These are phyloP conservation scores for Cynoglossus semilaevis DNA, from an alignment of 2,113 vertebrate genomes.

Conservation along the genomic window DNA sequence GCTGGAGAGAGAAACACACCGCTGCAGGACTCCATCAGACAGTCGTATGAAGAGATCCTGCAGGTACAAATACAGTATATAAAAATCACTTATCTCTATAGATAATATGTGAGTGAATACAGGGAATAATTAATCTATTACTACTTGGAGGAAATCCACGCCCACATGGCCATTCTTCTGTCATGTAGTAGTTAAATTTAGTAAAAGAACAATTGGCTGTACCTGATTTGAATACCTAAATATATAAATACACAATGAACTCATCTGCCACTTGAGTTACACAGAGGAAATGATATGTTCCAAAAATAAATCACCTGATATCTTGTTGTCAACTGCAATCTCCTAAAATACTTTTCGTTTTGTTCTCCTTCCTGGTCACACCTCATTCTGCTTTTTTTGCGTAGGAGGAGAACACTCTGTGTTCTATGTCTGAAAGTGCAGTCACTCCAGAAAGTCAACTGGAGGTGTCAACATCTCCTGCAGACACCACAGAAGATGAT, in stretches of 20 bases:
- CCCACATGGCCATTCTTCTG: too few relatives aligned
- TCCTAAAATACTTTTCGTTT: background rate
- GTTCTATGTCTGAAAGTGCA: constrained; percentile 55
- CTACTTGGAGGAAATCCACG: too few relatives aligned
- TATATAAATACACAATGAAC: too few relatives aligned
- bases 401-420: constrained; percentile 58
- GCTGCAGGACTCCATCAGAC: constrained; percentile 77
- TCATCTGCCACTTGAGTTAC: too few relatives aligned
- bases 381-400: background rate
- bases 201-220: too few relatives aligned
- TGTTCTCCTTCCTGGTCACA: background rate
- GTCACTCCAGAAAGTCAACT: constrained; percentile 61
- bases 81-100: background rate
- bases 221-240: too few relatives aligned
- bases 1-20: constrained; percentile 84
- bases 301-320: too few relatives aligned
- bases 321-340: too few relatives aligned
- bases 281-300: too few relatives aligned
- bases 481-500: constrained; percentile 66
- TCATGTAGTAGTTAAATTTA: too few relatives aligned
- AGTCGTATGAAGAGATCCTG: constrained; percentile 75
- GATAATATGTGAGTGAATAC: too few relatives aligned
- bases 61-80: constrained; percentile 62
- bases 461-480: constrained; percentile 58
- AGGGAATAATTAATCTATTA: too few relatives aligned